Percentiles rank a stretch among this genome's conserved stretches.
Conservation (phyloP, 2,797 vertebrate species). For the Serranus cabrilla region DNA sequence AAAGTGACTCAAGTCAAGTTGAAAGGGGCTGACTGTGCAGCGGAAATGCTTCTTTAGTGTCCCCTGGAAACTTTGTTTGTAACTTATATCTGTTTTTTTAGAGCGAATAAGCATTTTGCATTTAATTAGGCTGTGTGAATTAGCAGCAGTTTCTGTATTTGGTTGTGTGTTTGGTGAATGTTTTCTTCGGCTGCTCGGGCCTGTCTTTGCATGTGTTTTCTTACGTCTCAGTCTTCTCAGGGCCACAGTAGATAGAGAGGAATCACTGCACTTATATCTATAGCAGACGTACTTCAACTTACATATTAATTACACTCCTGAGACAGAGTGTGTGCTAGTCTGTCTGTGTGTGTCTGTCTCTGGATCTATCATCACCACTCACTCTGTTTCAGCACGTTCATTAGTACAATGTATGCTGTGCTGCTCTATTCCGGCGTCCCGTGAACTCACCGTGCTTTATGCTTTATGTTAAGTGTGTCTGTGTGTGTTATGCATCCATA, state of each 20-base stretch:
- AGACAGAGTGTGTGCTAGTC: conserved; percentile 53
- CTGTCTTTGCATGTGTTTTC: not conserved
- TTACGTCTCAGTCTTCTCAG: not conserved
- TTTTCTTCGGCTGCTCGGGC: not conserved
- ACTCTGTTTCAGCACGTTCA: conserved; percentile 20
- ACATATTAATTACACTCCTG: conserved; percentile 59
- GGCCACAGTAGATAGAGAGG: not conserved
- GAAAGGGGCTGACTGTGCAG: no score
- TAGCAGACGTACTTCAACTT: conserved; percentile 40
- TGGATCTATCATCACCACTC: conserved; percentile 62
- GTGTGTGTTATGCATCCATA: conserved; percentile 28
- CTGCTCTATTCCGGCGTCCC: conserved; percentile 29
- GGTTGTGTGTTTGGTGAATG: not conserved
- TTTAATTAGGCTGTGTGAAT: not conserved
- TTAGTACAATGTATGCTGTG: conserved; percentile 22
- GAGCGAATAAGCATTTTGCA: not conserved
- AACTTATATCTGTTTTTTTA: not conserved
- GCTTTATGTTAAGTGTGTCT: conserved; percentile 27
- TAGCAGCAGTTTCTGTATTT: not conserved
- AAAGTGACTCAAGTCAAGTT: no score
- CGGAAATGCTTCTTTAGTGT: not conserved
- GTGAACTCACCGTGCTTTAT: conserved; percentile 32
- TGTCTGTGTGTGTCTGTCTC: conserved; percentile 49
- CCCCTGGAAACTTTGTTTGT: not conserved
- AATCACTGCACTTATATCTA: conserved; percentile 9